Evolutionary conservation across 2,888 invertebrate species (phyloP).

Genomic region (Drosophila setosimentum): DNA sequence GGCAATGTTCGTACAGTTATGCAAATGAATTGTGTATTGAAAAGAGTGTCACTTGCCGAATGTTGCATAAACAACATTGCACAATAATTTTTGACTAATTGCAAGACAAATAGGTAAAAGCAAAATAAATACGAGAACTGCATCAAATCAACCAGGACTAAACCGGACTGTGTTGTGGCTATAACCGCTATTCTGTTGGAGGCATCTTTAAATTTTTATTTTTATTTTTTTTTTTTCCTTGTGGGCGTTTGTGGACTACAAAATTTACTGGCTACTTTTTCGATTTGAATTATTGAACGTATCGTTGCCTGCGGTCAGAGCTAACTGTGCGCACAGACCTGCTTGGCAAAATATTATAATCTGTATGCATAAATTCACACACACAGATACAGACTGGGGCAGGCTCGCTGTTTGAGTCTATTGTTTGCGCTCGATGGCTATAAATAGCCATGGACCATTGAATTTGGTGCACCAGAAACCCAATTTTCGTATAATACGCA

Average conservation of each 20-base stretch:
- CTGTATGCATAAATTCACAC: slow-evolving; percentile 80
- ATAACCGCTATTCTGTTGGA: slow-evolving; percentile 51
- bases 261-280: slow-evolving; percentile 75
- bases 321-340: slow-evolving; percentile 69
- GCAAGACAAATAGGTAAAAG: slow-evolving; percentile 68
- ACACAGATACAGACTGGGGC: slow-evolving; percentile 32
- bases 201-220: slow-evolving; percentile 29
- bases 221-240: slow-evolving; percentile 21
- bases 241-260: slow-evolving; percentile 69
- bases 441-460: slow-evolving; percentile 75
- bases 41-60: slow-evolving; percentile 73
- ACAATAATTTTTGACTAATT: slow-evolving; percentile 78
- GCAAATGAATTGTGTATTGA: slow-evolving; percentile 75
- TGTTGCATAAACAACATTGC: slow-evolving; percentile 77
- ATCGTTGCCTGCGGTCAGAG: slow-evolving; percentile 68
- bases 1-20: slow-evolving; percentile 65
- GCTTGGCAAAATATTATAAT: slow-evolving; percentile 74
- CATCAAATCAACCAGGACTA: slow-evolving; percentile 15
- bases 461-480: slow-evolving; percentile 74
- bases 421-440: slow-evolving; percentile 68
- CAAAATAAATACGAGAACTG: slow-evolving; percentile 32
- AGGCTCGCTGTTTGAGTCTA: slow-evolving; percentile 71
- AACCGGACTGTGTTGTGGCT: slow-evolving; percentile 9
- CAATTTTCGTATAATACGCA: slow-evolving; percentile 58
- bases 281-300: slow-evolving; percentile 80